Evolutionary conservation across 2,888 invertebrate species (phyloP).

Genomic region (Pharmacophagus antenor): DNA sequence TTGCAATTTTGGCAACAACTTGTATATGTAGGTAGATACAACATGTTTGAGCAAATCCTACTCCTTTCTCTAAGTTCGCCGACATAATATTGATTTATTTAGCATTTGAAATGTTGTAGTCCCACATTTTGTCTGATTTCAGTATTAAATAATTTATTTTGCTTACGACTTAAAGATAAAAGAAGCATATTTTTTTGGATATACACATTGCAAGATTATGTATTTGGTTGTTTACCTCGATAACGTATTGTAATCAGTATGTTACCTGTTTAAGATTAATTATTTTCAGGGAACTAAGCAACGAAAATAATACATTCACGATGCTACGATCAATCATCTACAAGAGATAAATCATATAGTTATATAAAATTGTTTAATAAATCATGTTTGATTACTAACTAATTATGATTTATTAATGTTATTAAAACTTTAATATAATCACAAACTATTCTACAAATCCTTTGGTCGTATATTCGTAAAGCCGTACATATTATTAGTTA

Average conservation of each 20-base stretch:
- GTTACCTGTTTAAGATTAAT: conserved; percentile 1
- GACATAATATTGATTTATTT: too few species aligned
- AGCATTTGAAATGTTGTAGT: too few species aligned
- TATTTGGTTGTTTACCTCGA: not conserved
- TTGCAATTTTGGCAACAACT: too few species aligned
- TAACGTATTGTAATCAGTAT: not conserved
- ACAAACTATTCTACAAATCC: not conserved
- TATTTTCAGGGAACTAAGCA: conserved; percentile 7
- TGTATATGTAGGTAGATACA: too few species aligned
- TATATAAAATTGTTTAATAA: conserved; percentile 11
- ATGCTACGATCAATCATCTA: conserved; percentile 16
- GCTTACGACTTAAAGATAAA: too few species aligned
- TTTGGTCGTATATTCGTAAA: not conserved
- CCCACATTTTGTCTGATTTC: too few species aligned
- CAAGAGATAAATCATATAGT: conserved; percentile 6
- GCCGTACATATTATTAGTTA: too few species aligned
- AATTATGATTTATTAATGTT: conserved; percentile 1
- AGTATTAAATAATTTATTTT: too few species aligned
- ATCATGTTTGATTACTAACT: conserved; percentile 3
- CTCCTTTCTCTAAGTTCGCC: too few species aligned
- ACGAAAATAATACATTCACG: conserved; percentile 9
- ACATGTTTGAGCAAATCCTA: too few species aligned
- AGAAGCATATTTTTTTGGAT: too few species aligned
- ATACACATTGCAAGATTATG: not conserved
- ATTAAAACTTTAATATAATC: not conserved